phyloP scores from a whole-genome alignment of 2,888 invertebrate species.

The Phanerotoma sp. region DNA sequence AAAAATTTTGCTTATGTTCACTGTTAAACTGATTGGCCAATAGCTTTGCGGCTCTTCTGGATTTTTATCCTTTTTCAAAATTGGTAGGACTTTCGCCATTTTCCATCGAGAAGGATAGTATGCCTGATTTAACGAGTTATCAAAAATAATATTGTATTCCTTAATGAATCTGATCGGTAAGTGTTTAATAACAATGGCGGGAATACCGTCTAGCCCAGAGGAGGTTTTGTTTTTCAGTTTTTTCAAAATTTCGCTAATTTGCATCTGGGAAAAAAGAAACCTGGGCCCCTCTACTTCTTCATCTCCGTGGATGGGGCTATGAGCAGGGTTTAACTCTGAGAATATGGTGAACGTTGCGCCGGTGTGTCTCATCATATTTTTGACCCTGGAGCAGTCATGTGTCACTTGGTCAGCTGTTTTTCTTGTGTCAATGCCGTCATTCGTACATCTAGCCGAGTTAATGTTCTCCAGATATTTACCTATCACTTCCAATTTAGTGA shows the following conservation, averaged over 20 bases:
- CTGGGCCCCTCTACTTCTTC: background rate
- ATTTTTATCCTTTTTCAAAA: background rate
- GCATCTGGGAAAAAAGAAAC: background rate
- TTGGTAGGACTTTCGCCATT: background rate
- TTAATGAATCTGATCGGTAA: constrained; percentile 14
- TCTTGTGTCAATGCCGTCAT: too few species aligned
- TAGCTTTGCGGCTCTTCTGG: background rate
- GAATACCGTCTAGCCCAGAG: constrained; percentile 5
- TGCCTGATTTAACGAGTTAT: constrained; percentile 1
- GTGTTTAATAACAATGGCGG: constrained; percentile 7
- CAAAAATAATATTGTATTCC: constrained; percentile 19
- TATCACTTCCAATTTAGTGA: constrained; percentile 6
- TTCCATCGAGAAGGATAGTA: constrained; percentile 26
- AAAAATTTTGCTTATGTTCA: too few species aligned
- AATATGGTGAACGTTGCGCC: background rate
- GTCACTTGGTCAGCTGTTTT: too few species aligned
- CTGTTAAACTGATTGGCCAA: background rate
- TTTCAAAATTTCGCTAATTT: background rate
- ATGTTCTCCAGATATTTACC: constrained; percentile 17
- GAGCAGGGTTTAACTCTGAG: background rate
- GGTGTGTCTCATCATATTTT: background rate
- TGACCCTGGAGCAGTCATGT: background rate
- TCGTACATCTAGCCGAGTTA: too few species aligned
- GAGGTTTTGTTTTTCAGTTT: constrained; percentile 15
- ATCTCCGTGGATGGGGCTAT: background rate